phyloP scores from a whole-genome alignment of 2,113 vertebrate genomes.

The Thunnus thynnus region DNA sequence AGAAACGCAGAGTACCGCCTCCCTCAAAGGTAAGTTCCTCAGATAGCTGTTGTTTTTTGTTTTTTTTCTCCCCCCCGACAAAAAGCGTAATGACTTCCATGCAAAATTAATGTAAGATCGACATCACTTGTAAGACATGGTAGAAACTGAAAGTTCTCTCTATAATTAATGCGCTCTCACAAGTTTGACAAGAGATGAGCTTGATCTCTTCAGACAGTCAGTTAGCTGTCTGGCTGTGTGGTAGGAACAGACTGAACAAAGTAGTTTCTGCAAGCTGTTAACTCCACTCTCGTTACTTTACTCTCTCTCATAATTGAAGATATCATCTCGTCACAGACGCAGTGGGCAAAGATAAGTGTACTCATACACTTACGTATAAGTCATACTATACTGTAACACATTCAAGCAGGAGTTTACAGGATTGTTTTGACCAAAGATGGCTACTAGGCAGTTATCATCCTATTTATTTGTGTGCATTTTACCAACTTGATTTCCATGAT shows the following conservation, averaged over 20 bases:
- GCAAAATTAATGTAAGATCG: neutral
- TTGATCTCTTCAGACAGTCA: neutral
- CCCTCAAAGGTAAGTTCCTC: constrained; percentile 89
- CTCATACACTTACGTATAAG: no score
- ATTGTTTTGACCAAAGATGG: no score
- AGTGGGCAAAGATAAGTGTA: no score
- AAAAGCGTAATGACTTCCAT: neutral
- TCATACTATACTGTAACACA: neutral
- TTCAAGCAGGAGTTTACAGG: neutral
- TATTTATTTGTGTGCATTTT: neutral
- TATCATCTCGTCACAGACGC: no score
- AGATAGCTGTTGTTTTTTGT: neutral
- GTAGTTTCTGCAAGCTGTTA: no score
- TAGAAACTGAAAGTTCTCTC: neutral
- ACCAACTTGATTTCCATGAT: neutral
- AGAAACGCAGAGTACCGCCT: constrained; percentile 89
- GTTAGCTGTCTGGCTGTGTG: neutral
- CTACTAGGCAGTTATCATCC: neutral
- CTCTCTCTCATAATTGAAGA: no score
- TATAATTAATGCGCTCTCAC: neutral
- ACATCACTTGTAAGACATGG: neutral
- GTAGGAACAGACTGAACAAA: no score
- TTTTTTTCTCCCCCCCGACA: neutral
- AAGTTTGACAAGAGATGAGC: neutral
- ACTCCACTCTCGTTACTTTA: no score